Base-by-base conservation (phyloP, 2,888 invertebrate genomes). In the Herminia tarsipennalis region DNA sequence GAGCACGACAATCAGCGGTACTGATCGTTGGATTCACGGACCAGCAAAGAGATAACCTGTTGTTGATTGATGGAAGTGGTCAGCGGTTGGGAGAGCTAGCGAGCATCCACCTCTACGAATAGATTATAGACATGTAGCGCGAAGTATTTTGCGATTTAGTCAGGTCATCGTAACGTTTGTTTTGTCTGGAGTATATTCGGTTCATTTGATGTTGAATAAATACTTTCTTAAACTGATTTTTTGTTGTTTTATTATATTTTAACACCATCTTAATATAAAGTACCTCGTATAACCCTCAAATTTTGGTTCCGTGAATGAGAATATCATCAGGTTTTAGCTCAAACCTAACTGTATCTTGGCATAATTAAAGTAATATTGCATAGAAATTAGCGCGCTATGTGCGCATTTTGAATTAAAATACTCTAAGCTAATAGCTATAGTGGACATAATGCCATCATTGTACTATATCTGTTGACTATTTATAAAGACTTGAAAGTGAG, bases 121-220 rank as follows among this genome's bases (percentile, higher is more conserved):
- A 41, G 21, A 57, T 63, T 60, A 68, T 70, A 71, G 65, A 72
- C 56, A 55, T 33, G 65, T 66, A 66, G 66, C 43, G 50, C 44
- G 66, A 68, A 69, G 55, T 66, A 65, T 66, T 67, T 70, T 73
- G 67, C 62, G 54, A 66, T 67, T 73, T 81, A 79, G 76, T 68
- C 70, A 68, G 76, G 70, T 75, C 64, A 50, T 70, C 63, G 67
- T 73, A 67, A 65, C 70, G 62, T 77, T 67, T 78, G 71, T 66
- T 67, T 65, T 58, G 50, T 77, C 70, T 65, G 61, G 69, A 68
- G 64, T 73, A 70, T 76, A 70, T 78, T 77, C 66, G 69, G 70
- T 76, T 79, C 66, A 78, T 74, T 81, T 80, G 72, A 82, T 87
- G 83, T 88, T 80, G 69, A 88, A 78, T 88, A 88, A 87, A 88